These are phyloP conservation scores for Protobothrops flavoviridis DNA, from an alignment of 2,113 vertebrate species.

Conservation along the genomic window DNA sequence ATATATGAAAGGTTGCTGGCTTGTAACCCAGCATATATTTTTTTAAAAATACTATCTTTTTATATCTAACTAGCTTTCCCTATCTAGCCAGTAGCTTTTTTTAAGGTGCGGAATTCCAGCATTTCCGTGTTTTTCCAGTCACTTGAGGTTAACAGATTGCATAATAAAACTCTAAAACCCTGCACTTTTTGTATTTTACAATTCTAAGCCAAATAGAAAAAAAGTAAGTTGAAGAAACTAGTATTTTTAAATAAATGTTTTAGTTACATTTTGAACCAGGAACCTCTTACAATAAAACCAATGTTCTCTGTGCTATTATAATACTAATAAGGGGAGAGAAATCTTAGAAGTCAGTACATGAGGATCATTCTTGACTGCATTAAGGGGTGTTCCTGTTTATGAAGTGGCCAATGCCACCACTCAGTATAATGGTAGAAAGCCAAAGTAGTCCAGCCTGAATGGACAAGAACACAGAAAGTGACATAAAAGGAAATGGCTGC, in stretches of 20 bases:
- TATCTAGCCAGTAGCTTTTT: too few species aligned
- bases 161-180: neutral
- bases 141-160: neutral
- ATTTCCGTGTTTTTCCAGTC: neutral
- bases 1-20: neutral
- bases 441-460: neutral
- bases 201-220: neutral
- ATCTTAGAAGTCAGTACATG: neutral
- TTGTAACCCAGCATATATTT: too few species aligned
- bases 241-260: neutral
- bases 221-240: neutral
- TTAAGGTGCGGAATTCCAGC: too few species aligned
- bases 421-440: neutral
- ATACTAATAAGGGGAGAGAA: neutral
- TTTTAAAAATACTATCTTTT: too few species aligned
- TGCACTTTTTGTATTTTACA: neutral
- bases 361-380: neutral
- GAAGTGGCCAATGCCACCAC: neutral
- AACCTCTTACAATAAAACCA: neutral
- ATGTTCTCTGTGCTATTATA: neutral
- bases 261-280: neutral
- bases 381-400: neutral
- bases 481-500: neutral
- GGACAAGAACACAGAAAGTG: neutral
- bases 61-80: too few species aligned